Percentiles rank a stretch among this genome's conserved stretches.
These are phyloP conservation scores for Ostrea edulis DNA, from an alignment of 1,140 invertebrate species.

Conservation along the genomic window DNA sequence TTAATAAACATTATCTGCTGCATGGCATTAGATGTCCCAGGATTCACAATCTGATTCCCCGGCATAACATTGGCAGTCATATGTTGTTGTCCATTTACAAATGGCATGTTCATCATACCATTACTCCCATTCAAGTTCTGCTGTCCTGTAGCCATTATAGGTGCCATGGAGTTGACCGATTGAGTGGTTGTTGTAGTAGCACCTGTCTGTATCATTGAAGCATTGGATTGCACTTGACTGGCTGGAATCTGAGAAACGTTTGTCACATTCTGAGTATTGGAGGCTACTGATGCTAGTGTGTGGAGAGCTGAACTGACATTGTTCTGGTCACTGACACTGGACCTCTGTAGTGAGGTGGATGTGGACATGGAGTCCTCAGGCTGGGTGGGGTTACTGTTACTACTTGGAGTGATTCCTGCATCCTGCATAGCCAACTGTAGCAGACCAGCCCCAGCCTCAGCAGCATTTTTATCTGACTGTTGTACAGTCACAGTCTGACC, in stretches of 20 bases:
- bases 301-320: constrained; percentile 56
- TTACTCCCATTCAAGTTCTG: constrained; percentile 45
- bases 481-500: neutral
- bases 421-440: constrained; percentile 73
- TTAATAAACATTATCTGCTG: constrained; percentile 74
- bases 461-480: constrained; percentile 45
- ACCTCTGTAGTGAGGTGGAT: neutral
- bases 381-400: constrained; percentile 29
- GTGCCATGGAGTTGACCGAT: constrained; percentile 57
- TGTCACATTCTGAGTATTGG: constrained; percentile 64
- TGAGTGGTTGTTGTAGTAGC: constrained; percentile 57
- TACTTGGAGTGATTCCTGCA: constrained; percentile 70
- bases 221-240: constrained; percentile 37
- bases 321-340: neutral
- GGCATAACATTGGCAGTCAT: constrained; percentile 45
- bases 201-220: constrained; percentile 49
- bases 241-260: constrained; percentile 48
- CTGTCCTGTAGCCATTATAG: constrained; percentile 61
- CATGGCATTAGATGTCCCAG: constrained; percentile 46
- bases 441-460: constrained; percentile 61
- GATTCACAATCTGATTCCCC: constrained; percentile 36
- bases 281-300: constrained; percentile 72
- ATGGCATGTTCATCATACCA: constrained; percentile 61
- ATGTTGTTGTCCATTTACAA: constrained; percentile 57
- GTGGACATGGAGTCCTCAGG: neutral